Conservation (phyloP, 2,113 vertebrate species). For the Bos indicus region DNA sequence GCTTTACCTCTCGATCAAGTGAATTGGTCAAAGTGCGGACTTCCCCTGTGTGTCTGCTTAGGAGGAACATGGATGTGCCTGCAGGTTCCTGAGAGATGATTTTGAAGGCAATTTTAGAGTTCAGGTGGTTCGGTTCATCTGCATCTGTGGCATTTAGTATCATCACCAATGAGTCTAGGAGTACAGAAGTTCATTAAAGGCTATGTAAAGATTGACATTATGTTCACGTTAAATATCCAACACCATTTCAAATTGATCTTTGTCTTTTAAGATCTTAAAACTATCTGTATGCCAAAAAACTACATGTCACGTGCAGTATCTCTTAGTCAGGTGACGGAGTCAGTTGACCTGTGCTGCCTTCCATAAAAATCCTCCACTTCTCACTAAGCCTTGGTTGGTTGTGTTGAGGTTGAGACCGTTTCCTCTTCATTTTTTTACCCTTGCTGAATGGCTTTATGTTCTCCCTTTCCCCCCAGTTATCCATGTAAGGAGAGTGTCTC, state of each 20-base stretch:
- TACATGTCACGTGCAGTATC: background rate
- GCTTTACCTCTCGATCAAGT: conserved; percentile 93
- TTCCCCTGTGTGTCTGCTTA: conserved; percentile 85
- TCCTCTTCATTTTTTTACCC: background rate
- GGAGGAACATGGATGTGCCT: conserved; percentile 83
- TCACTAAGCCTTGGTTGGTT: background rate
- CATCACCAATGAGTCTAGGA: conserved; percentile 88
- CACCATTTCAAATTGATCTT: background rate
- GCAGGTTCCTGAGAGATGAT: conserved; percentile 80
- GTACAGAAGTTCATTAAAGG: conserved; percentile 7
- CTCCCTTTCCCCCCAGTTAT: background rate
- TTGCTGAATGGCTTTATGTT: background rate
- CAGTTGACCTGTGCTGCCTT: background rate
- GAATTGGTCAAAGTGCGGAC: conserved; percentile 79
- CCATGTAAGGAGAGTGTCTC: background rate
- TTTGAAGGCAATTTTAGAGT: conserved; percentile 86
- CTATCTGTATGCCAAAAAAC: background rate
- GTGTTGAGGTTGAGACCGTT: background rate
- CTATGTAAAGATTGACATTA: background rate
- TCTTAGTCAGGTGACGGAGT: background rate
- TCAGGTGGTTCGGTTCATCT: conserved; percentile 79
- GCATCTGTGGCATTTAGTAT: conserved; percentile 88
- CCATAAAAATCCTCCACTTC: background rate
- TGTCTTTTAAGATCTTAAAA: background rate
- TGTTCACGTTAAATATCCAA: background rate